Evolutionary conservation across 2,888 invertebrate genomes (phyloP).

Genomic region (Limnephilus auricula): DNA sequence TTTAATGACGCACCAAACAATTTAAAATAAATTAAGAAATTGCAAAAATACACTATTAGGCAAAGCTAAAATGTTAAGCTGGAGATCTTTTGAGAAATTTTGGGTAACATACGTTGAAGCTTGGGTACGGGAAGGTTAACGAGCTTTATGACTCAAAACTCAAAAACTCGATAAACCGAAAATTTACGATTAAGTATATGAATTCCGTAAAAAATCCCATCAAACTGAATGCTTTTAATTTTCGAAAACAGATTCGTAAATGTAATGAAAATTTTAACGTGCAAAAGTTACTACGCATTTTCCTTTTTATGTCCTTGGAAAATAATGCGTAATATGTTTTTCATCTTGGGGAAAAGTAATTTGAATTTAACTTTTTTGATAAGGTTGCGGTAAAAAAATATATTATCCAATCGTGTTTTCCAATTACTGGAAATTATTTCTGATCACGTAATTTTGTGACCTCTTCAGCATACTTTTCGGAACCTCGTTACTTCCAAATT

Average conservation of each 20-base stretch:
- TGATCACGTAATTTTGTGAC: not conserved
- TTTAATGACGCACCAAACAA: too few relatives aligned
- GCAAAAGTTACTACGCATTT: not conserved
- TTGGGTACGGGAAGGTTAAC: not conserved
- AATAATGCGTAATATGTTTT: not conserved
- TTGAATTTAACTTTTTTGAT: not conserved
- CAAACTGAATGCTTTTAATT: constrained; percentile 37
- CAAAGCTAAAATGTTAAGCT: not conserved
- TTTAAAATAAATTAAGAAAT: too few relatives aligned
- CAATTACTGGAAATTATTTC: not conserved
- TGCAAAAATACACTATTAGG: not conserved
- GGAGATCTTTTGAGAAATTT: not conserved
- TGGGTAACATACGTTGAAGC: not conserved
- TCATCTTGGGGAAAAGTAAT: not conserved
- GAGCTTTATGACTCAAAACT: not conserved
- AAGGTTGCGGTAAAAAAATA: constrained; percentile 2
- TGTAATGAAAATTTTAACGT: constrained; percentile 24
- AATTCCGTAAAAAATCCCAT: constrained; percentile 23
- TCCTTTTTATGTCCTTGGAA: not conserved
- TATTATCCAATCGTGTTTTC: not conserved
- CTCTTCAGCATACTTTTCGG: not conserved
- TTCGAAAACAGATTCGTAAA: constrained; percentile 31
- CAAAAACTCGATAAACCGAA: not conserved
- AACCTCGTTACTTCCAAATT: not conserved
- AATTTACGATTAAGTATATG: constrained; percentile 25